Percentiles rank a stretch among this genome's conserved stretches.
phyloP scores from a whole-genome alignment of 2,113 vertebrate genomes.

The Cervus canadensis region DNA sequence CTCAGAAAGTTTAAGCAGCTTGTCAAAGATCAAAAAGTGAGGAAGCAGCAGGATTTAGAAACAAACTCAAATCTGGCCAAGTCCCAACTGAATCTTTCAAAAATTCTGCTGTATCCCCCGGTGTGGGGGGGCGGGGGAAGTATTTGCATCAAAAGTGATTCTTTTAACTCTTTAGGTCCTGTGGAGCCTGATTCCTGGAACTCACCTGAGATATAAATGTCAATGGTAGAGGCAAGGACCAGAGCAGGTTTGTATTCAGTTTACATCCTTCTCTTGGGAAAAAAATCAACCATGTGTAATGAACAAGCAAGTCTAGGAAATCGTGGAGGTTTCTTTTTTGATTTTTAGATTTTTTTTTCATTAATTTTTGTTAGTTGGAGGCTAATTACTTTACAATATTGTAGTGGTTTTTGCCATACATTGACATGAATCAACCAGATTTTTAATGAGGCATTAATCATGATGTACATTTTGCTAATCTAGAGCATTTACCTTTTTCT shows the following conservation, averaged over 20 bases:
- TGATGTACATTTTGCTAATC: not conserved
- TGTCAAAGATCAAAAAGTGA: not conserved
- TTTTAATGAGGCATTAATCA: not conserved
- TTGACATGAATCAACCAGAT: not conserved
- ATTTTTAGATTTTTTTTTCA: not conserved
- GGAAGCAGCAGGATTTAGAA: not conserved
- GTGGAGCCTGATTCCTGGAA: not conserved
- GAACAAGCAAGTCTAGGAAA: not conserved
- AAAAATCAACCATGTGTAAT: not conserved
- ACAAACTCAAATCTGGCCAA: not conserved
- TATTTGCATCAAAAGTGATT: not conserved
- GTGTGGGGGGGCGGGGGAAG: fast-evolving
- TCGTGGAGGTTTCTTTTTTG: not conserved
- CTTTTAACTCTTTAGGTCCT: not conserved
- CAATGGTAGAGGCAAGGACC: not conserved
- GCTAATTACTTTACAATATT: no score
- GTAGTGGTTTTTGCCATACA: no score
- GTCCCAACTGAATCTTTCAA: not conserved
- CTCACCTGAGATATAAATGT: not conserved
- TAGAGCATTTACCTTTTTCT: not conserved
- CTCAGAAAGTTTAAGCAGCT: not conserved
- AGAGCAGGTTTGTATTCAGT: not conserved
- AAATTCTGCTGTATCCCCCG: not conserved
- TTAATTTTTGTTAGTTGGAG: no score
- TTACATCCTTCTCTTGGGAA: not conserved